These are phyloP conservation scores for Drosophila austrosaltans DNA, from an alignment of 2,888 invertebrate genomes.

Conservation along the genomic window DNA sequence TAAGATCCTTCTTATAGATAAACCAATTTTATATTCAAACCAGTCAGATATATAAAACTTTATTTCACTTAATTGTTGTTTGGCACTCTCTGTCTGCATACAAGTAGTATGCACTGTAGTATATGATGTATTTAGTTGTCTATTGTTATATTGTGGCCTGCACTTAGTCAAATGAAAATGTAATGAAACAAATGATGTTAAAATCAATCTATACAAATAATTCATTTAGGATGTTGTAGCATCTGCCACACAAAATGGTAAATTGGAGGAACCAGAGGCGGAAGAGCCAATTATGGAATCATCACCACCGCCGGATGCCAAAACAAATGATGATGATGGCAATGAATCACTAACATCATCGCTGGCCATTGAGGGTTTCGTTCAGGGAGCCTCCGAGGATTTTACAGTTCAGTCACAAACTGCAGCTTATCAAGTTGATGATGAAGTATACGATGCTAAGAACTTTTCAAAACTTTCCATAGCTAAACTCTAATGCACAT, in stretches of 20 bases:
- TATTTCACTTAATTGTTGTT: neutral
- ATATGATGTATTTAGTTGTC: neutral
- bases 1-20: no score
- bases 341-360: constrained; percentile 81
- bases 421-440: constrained; percentile 78
- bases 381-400: constrained; percentile 83
- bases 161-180: constrained; percentile 2
- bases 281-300: no score
- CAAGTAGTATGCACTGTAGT: constrained; percentile 9
- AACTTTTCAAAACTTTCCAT: constrained; percentile 55
- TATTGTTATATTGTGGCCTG: constrained; percentile 15
- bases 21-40: no score
- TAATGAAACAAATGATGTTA: neutral
- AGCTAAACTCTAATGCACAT: constrained; percentile 28
- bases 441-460: constrained; percentile 76
- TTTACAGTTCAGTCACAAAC: constrained; percentile 84
- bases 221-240: constrained; percentile 68
- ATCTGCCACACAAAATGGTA: constrained; percentile 15
- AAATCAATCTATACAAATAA: constrained; percentile 18
- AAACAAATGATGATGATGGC: constrained; percentile 50
- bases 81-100: constrained; percentile 10
- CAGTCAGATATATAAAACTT: neutral
- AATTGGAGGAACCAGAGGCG: neutral
- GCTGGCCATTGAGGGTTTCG: constrained; percentile 82
- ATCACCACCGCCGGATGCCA: neutral